These are phyloP conservation scores for Tetragonula clypearis DNA, from an alignment of 1,140 invertebrate species.

Conservation along the genomic window DNA sequence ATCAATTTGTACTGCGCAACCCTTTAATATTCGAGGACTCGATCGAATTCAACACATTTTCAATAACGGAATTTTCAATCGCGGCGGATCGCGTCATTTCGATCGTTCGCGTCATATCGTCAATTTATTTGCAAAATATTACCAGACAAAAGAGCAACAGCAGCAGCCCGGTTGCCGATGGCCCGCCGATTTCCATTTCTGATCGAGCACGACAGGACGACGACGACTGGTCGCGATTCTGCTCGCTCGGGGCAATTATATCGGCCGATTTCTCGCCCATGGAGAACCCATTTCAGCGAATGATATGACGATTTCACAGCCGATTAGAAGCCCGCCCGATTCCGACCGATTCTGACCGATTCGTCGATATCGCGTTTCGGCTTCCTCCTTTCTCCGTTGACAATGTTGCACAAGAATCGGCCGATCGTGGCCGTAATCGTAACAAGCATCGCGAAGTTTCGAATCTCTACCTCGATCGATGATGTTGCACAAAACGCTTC, in stretches of 20 bases:
- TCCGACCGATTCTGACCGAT: constrained; percentile 32
- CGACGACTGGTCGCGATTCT: constrained; percentile 67
- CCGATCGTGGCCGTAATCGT: constrained; percentile 37
- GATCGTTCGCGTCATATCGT: no score
- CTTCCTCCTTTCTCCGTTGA: constrained; percentile 76
- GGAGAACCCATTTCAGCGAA: constrained; percentile 65
- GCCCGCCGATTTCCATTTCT: constrained; percentile 66
- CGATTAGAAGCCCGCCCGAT: constrained; percentile 48
- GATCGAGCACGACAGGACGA: constrained; percentile 56
- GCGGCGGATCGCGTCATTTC: no score
- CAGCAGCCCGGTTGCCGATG: constrained; percentile 58
- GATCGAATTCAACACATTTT: no score
- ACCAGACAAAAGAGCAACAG: constrained; percentile 67
- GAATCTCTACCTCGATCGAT: not conserved
- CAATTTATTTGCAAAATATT: not conserved
- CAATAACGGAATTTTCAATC: not conserved
- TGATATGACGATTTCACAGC: constrained; percentile 73
- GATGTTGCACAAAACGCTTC: constrained; percentile 3
- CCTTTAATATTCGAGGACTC: no score
- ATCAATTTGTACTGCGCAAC: no score
- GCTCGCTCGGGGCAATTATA: constrained; percentile 70
- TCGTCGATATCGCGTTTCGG: constrained; percentile 46
- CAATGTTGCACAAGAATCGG: constrained; percentile 67
- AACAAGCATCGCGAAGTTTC: constrained; percentile 43
- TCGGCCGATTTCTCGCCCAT: constrained; percentile 60